Evolutionary conservation across 2,113 vertebrate species (phyloP).

Genomic region (Microcebus ravelobensis): DNA sequence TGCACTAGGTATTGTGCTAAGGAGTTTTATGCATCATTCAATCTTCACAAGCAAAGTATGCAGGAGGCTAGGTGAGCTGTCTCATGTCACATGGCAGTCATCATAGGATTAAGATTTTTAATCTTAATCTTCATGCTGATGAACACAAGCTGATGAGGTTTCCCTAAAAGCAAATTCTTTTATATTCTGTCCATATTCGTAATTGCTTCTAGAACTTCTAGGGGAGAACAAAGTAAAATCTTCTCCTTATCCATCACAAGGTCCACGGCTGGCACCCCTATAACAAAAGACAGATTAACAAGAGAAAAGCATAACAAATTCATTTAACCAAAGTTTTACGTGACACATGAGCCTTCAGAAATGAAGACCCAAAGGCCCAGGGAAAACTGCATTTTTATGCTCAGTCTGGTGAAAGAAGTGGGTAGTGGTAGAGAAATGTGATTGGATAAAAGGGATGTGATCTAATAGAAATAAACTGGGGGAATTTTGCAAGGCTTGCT

Average conservation of each 20-base stretch:
- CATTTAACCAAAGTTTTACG: not conserved
- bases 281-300: not conserved
- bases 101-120: not conserved
- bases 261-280: not conserved
- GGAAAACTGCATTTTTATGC: not conserved
- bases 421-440: not conserved
- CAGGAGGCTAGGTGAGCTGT: not conserved
- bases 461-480: not conserved
- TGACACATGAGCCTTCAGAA: not conserved
- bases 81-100: not conserved
- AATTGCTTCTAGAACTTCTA: not conserved
- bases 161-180: not conserved
- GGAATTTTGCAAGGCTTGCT: not conserved
- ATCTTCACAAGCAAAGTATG: not conserved
- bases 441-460: not conserved
- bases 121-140: not conserved
- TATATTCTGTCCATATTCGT: not conserved
- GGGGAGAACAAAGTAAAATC: not conserved
- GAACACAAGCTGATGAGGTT: not conserved
- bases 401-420: not conserved
- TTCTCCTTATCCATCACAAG: not conserved
- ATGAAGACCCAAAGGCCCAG: not conserved
- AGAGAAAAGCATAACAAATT: not conserved
- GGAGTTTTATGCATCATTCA: not conserved
- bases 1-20: not conserved